Evolutionary conservation across 2,113 vertebrate species (phyloP), one percentile per base, ranked within the genome.

Genomic region (Nipponia nippon): DNA sequence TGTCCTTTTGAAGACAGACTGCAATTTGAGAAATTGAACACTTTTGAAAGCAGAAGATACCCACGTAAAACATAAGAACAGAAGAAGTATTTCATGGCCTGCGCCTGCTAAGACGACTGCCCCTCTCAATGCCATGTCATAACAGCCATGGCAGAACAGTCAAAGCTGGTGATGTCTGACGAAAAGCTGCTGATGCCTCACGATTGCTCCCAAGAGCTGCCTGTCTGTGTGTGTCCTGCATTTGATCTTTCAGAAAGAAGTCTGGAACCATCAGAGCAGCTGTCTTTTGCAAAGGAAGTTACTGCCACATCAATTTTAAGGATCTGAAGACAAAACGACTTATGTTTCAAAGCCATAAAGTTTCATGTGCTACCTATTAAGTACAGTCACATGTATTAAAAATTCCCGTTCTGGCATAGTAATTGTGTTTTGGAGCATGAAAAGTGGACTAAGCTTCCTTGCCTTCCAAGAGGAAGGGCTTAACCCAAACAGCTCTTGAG

Each of bases 171-270:
- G 56, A 92, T 65, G 92, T 26, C 95, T 94, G 80, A 55, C n/a
- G 65, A 89, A 92, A 92, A 97, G 78, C 65, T 96, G 96, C 97
- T 97, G 96, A 95, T 81, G 83, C 80, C 70, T 96, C 92, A 49
- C 0, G 5, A 96, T 30, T 87, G 72, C 70, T 92, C 82, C 50
- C 76, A 67, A n/a, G 79, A 90, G 62, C 82, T 85, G 95, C 89
- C 88, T 87, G 6, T 0, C 9, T 4, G 32, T 67, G 88, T 93
- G 92, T 89, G 58, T 47, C 87, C 87, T 55, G 76, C 62, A 75
- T 23, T 83, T 85, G 93, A 94, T 90, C 89, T 85, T 69, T 52
- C 69, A 71, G 38, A 83, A 49, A 25, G 25, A 80, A 97, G 97
- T 96, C 94, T 83, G 4, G 11, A 78, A 19, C 76, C 94, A 95